These are phyloP conservation scores for Seriola quinqueradiata DNA, from an alignment of 2,113 vertebrate genomes.

Conservation along the genomic window DNA sequence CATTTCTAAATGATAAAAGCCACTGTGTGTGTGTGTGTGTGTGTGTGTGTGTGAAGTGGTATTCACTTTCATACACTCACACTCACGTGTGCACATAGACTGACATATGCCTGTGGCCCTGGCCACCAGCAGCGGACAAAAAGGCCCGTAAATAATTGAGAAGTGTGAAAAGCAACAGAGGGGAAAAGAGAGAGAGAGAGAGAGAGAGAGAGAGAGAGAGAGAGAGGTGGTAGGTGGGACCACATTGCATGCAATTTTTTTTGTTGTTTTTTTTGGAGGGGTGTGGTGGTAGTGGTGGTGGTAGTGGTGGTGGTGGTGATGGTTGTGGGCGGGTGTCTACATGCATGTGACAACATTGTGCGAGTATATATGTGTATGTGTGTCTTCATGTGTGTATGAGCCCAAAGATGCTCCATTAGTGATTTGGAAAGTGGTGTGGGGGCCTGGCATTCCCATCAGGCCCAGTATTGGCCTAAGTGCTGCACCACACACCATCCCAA, in stretches of 20 bases:
- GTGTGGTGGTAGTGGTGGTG: neutral
- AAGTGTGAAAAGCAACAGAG: conserved; percentile 71
- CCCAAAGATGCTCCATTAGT: conserved; percentile 78
- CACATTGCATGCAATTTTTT: neutral
- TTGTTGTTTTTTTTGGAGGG: neutral
- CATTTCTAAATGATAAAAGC: conserved; percentile 47
- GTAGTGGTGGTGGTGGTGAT: no score
- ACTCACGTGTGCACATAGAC: conserved; percentile 22
- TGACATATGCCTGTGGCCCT: conserved; percentile 62
- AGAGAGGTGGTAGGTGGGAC: neutral
- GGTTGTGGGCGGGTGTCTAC: neutral
- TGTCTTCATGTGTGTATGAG: conserved; percentile 24
- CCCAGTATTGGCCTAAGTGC: conserved; percentile 72
- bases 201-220: neutral
- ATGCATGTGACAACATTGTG: conserved; percentile 23
- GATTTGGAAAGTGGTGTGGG: conserved; percentile 74
- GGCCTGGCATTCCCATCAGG: conserved; percentile 78
- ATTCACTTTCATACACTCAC: conserved; percentile 45
- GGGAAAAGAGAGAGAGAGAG: neutral
- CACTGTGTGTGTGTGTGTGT: conserved; percentile 39
- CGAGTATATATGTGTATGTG: conserved; percentile 11
- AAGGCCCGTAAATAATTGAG: conserved; percentile 75
- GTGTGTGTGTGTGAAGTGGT: conserved; percentile 46
- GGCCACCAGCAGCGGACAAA: conserved; percentile 65
- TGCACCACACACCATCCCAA: conserved; percentile 72